These are phyloP conservation scores for Smutsia temminckii DNA, from an alignment of 2,797 vertebrate genomes.

Conservation along the genomic window DNA sequence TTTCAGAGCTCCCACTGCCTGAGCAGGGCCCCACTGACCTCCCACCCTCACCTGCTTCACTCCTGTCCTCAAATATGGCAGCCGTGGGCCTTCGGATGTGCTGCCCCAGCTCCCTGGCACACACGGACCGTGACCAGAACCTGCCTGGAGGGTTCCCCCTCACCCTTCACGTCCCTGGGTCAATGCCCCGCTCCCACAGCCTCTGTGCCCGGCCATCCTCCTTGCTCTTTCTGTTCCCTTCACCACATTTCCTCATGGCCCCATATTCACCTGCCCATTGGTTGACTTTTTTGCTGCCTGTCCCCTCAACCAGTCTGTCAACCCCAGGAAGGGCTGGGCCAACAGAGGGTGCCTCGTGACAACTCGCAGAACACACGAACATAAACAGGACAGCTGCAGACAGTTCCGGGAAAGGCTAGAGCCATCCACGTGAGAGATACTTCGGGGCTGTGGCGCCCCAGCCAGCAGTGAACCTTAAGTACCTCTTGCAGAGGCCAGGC, in stretches of 20 bases:
- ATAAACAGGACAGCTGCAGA: fast-evolving
- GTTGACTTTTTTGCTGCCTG: neutral
- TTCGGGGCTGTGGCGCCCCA: neutral
- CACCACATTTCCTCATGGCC: neutral
- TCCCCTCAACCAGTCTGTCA: neutral
- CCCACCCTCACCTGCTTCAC: fast-evolving
- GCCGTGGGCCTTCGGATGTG: fast-evolving
- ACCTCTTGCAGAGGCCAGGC: constrained; percentile 15
- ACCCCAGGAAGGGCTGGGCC: neutral
- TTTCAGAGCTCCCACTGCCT: neutral
- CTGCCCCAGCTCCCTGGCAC: fast-evolving
- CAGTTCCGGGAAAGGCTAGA: neutral
- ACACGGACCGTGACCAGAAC: fast-evolving
- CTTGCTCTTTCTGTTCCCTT: neutral
- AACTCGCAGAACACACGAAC: fast-evolving
- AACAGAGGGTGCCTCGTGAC: neutral
- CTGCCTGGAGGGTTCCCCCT: neutral
- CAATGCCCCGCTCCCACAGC: neutral
- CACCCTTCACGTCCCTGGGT: neutral
- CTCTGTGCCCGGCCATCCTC: neutral
- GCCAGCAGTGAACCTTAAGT: neutral
- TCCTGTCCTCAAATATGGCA: neutral
- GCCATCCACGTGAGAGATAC: neutral
- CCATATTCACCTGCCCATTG: fast-evolving
- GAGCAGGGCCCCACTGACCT: neutral